Evolutionary conservation across 2,888 invertebrate species (phyloP).

Genomic region (Perithous albicinctus): DNA sequence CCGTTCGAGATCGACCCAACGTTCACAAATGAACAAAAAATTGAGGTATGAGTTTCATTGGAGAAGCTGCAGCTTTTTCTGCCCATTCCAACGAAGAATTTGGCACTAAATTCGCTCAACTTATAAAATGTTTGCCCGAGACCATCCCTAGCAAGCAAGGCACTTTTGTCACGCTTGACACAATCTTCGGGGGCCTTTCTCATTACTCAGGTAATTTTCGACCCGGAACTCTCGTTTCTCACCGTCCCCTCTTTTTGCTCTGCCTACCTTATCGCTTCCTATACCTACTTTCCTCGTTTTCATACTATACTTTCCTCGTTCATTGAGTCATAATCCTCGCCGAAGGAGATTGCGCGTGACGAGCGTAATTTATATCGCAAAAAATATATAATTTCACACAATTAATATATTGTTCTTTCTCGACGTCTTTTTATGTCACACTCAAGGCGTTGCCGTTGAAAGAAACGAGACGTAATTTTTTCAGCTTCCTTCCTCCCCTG

Average conservation of each 20-base stretch:
- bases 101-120: background rate
- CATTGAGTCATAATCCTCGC: conserved; percentile 51
- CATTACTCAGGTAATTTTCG: conserved; percentile 29
- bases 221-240: background rate
- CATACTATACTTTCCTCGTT: conserved; percentile 58
- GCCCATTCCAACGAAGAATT: background rate
- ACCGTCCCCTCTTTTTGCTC: conserved; percentile 5
- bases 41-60: background rate
- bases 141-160: conserved; percentile 6
- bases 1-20: background rate
- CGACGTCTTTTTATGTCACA: background rate
- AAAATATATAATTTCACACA: conserved; percentile 8
- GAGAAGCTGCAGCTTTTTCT: background rate
- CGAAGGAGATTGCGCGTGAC: conserved; percentile 25
- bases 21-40: background rate
- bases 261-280: conserved; percentile 43
- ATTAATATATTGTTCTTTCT: conserved; percentile 22
- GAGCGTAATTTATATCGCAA: conserved; percentile 53
- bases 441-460: background rate
- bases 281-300: conserved; percentile 59
- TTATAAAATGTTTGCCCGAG: background rate
- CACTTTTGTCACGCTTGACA: conserved; percentile 34
- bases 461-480: background rate
- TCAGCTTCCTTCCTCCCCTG: background rate
- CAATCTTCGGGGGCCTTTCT: conserved; percentile 10